A percentile compares a stretch with the other conserved stretches of the same genome.
These are phyloP conservation scores for Hycleus phaleratus DNA, from an alignment of 1,140 invertebrate species.

Conservation along the genomic window DNA sequence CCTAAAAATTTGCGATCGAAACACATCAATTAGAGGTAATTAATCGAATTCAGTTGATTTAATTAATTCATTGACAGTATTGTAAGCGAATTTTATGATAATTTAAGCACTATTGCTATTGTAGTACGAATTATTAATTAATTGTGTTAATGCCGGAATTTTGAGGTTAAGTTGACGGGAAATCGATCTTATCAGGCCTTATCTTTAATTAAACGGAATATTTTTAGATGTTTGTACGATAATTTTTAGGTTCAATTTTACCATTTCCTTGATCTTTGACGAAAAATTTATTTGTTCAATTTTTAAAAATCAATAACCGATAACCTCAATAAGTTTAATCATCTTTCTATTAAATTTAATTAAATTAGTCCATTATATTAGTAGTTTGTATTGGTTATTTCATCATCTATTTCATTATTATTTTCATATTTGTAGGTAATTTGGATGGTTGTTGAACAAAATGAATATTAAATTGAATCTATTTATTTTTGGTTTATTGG, in stretches of 20 bases:
- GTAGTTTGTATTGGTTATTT: conserved; percentile 2
- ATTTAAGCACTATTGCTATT: too few relatives aligned
- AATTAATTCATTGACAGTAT: neutral
- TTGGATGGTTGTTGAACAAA: neutral
- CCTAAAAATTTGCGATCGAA: neutral
- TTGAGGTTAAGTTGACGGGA: conserved; percentile 9
- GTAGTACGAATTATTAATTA: neutral
- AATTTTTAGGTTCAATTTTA: neutral
- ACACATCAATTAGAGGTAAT: neutral
- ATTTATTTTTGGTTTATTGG: conserved; percentile 1
- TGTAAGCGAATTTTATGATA: neutral
- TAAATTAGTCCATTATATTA: conserved; percentile 7
- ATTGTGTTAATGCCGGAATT: conserved; percentile 1
- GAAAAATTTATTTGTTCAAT: neutral
- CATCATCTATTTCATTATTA: neutral
- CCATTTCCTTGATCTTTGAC: neutral
- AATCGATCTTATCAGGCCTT: neutral
- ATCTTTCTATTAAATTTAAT: conserved; percentile 9
- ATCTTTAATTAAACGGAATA: neutral
- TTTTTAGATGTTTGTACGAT: neutral
- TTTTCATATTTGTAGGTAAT: conserved; percentile 2
- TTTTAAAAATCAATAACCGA: neutral
- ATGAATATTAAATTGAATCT: neutral
- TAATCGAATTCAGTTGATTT: neutral
- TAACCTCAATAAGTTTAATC: conserved; percentile 3